Base-by-base conservation (phyloP, 2,888 invertebrate species). In the Brenthis ino region DNA sequence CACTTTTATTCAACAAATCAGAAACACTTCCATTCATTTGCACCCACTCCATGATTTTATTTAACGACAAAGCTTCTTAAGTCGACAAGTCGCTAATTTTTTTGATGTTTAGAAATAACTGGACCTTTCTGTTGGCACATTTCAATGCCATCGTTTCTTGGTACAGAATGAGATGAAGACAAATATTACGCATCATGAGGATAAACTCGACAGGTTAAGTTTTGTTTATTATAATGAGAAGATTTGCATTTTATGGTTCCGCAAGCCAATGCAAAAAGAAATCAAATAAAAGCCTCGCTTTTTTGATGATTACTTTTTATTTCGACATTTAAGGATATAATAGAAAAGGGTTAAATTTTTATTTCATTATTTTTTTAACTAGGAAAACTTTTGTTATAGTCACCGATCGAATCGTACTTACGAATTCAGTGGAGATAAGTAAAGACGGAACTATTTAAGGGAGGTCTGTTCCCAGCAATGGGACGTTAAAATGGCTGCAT, bases 171-270 rank as follows among this genome's bases (percentile, higher is more conserved):
- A 83, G 75, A 76, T 75, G 79, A 81, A 78, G 78, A 78, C 80
- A 81, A 86, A 82, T 78, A 82, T 77, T 79, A 75, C 81, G 77
- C 80, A 79, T 79, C 76, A 80, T 75, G 77, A 84, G 80, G 82
- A 82, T 82, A 82, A 81, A 47, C 61, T 70, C 57, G 79, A 80
- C 78, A 76, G 75, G 78, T 77, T 67, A 73, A 76, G 80, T 80
- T 84, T 81, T 82, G 82, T 83, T 85, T 84, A 78, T 79, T 81
- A 72, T 84, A 84, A 85, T 86, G 82, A 84, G 80, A 75, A 77
- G 78, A 86, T 89, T 87, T 86, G 81, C 82, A 82, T 86, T 77
- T 85, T 82, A 77, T 80, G 80, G 85, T 82, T 84, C 82, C 80
- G 75, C 70, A n/a, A 64, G 24, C 43, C 51, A 28, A 12, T 47